Evolutionary conservation across 1,140 invertebrate species (phyloP), one percentile per base, ranked within the genome.

Genomic region (Drosophila truncata): DNA sequence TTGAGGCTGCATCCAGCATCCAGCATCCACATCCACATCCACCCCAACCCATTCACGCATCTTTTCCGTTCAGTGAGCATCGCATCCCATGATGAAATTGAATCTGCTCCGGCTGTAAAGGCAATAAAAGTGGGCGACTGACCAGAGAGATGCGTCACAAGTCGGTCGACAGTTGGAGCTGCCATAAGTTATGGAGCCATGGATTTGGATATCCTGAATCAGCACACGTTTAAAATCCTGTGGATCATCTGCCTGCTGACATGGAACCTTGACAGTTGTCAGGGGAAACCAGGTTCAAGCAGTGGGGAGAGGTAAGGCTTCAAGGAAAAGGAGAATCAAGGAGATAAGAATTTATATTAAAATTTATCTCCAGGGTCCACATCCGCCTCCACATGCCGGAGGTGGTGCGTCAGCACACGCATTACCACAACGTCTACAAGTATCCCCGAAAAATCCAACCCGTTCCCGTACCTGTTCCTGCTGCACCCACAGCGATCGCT

Each of bases 381-480:
- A 91, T 91, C 35, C 82, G 91, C n/a, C 71, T 91, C 23, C 90
- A 91, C 50, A 86, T 91, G 85, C 90, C 90, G 54, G 90, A 91
- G 58, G 63, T 91, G 37, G 82, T 90, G 52, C 86, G 86, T 18
- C 42, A 90, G 57, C 86, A 86, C 9, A 91, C 86, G 44, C 87
- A 90, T 58, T 79, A 73, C 20, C 86, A 90, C 65, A 90, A 91
- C 27, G 86, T 86, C 33, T 91, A 82, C 76, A 91, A 91, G 5
- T 57, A 76, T 18, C 49, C 62, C 11, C 54, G 49, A 23, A 50
- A 75, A 52, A 41, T 70, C 4, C 77, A 80, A 8, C 37, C 59
- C 0, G 41, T 41, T n/a, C 25, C 59, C 0, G 44, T 31, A 8
- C 18, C 52, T 2, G 39, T 52, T 16, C 55, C 64, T 16, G 37